Base-by-base conservation (phyloP, 64 coral and sea anemone genomes). In the Astreopora myriophthalma region DNA sequence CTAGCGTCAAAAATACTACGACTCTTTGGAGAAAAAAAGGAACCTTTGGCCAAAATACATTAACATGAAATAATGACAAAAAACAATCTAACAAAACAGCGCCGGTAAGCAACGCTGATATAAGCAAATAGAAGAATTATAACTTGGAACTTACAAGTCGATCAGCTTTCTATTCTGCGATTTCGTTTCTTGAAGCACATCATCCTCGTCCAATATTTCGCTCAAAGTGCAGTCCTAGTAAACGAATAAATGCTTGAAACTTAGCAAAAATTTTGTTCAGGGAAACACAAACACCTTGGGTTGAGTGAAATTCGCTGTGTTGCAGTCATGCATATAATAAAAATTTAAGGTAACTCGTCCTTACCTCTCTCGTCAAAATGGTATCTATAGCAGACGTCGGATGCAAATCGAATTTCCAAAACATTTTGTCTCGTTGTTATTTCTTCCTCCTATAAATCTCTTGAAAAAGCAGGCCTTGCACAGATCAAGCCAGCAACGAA, bases 351-450 rank as follows among this genome's bases (percentile, higher is more conserved):
- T 5, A 44, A 16, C 26, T 29, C 57, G 76, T 89, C 3, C 90
- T 96, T 35, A 96, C 97, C 94, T 99, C 97, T 92, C 93, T 99
- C 39, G 86, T 79, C 23, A 99, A 87, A 68, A 99, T 90, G 16
- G 97, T 93, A 85, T 99, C 97, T 36, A 99, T 92, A 16, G 97
- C 94, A 27, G 97, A 95, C 9, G 48, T 91, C 0, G 97, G 97
- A 37, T 96, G 94, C 87, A 99, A 88, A 48, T 99, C 97, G 61
- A 99, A 99, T 87, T 96, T 99, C 97, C 97, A 99, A 96, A 99
- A 99, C 97, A 99, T 99, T 70, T 76, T 80, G 80, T 39, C 86
- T 90, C 76, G 25, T n/a, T 71, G 35, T 94, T 32, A 67, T 49
- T 34, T 86, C 76, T 86, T 31, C 52, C 51, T 93, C 33, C 63